Percentiles rank a stretch among this genome's conserved stretches.
Evolutionary conservation across 2,113 vertebrate species (phyloP).

Genomic region (Rhynchomys soricoides): DNA sequence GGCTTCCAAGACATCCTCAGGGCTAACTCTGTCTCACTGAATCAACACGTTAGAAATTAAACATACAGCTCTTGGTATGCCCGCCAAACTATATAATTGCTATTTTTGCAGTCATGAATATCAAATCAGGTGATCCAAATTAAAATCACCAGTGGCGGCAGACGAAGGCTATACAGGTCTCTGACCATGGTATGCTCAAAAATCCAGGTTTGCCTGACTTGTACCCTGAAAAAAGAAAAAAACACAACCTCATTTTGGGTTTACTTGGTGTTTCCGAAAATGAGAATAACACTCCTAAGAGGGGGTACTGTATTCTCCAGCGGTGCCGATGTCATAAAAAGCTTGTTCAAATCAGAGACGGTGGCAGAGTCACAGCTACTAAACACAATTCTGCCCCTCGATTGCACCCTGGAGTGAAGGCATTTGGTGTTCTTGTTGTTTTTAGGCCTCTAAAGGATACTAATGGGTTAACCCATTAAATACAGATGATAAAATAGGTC

Average conservation of each 20-base stretch:
- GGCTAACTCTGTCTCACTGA: neutral
- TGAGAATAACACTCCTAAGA: neutral
- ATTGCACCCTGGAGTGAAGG: neutral
- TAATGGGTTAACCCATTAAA: neutral
- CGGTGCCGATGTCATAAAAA: neutral
- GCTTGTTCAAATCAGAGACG: neutral
- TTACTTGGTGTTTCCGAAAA: neutral
- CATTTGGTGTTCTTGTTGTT: neutral
- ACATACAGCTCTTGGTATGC: neutral
- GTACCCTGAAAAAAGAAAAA: neutral
- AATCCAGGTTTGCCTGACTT: neutral
- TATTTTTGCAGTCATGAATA: neutral
- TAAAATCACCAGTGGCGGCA: neutral
- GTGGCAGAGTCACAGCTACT: neutral
- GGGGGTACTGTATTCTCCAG: neutral
- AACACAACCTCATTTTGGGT: neutral
- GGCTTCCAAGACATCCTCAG: neutral
- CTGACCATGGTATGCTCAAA: neutral
- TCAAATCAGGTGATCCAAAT: constrained; percentile 17
- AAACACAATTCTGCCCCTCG: neutral
- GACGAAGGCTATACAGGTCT: neutral
- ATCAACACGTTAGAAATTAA: neutral
- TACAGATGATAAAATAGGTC: neutral
- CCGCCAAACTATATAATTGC: neutral
- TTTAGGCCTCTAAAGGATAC: neutral